Conservation (phyloP, 2,888 invertebrate genomes). For the Latrodectus elegans region DNA sequence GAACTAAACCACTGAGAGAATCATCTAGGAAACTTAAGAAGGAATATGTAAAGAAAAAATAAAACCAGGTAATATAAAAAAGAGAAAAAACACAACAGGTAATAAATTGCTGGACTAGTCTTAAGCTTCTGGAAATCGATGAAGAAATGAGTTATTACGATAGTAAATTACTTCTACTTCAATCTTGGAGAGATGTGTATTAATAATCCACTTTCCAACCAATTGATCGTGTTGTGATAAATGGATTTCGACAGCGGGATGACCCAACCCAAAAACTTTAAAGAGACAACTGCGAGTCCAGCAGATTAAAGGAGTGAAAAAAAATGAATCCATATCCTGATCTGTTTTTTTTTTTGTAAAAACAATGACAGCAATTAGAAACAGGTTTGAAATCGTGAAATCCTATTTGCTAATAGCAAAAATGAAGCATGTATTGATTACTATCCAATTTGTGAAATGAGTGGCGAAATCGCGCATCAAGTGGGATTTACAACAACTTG, state of each 20-base stretch:
- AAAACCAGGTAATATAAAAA: background rate
- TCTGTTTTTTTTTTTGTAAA: slow-evolving; percentile 6
- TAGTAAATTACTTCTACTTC: slow-evolving; percentile 45
- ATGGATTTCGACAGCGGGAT: slow-evolving; percentile 18
- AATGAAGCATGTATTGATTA: no score
- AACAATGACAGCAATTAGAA: slow-evolving; percentile 18
- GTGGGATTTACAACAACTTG: no score
- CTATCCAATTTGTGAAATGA: no score
- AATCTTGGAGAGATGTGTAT: slow-evolving; percentile 27
- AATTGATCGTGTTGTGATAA: slow-evolving; percentile 33
- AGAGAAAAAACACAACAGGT: background rate
- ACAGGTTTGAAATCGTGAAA: slow-evolving; percentile 12
- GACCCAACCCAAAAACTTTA: slow-evolving; percentile 39
- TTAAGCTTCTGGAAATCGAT: slow-evolving; percentile 1
- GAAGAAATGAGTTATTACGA: slow-evolving; percentile 58
- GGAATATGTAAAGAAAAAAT: background rate
- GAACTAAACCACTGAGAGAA: background rate
- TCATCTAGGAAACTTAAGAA: background rate
- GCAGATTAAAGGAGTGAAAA: background rate
- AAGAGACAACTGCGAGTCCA: slow-evolving; percentile 1
- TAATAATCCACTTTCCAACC: slow-evolving; percentile 46
- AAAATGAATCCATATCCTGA: background rate
- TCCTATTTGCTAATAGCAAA: no score
- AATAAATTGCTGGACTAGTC: slow-evolving; percentile 26
- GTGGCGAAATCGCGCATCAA: no score